Base-by-base conservation (phyloP, 2,113 vertebrate species). In the Triplophysa tibetana region DNA sequence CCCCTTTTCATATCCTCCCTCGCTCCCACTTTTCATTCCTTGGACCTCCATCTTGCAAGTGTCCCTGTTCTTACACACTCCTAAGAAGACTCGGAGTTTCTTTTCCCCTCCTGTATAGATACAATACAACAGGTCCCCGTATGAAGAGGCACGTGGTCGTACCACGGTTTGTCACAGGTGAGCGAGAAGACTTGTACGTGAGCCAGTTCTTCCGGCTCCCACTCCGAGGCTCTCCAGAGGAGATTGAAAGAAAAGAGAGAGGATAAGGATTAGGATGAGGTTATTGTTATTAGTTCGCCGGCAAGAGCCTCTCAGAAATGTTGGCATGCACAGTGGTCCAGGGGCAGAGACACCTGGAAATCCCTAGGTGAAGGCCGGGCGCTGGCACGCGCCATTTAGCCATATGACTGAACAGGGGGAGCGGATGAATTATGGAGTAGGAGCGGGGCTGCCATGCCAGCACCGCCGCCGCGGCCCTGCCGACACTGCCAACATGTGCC, bases 371-470 rank as follows among this genome's bases (percentile, higher is more conserved):
- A 64, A 62, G 48, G 73, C 50, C 8, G 58, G 66, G 58, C 26
- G 19, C 75, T 81, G 81, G 83, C 81, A 83, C 77, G 33, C 58
- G n/a, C 54, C 17, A 9, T 23, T 29, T 23, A 62, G 78, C 79
- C 85, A 88, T 85, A 84, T 82, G 82, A 88, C 50, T 4, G 52
- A 85, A 85, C 66, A 65, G 62, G 74, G 73, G 78, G 80, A 74
- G 74, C 52, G 48, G 64, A 83, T 88, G 62, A 88, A 86, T 86
- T 82, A 88, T 88, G 66, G 74, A 87, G 63, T 78, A 81, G 81
- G 38, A 26, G 43, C 21, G 70, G 63, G 29, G 26, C 56, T 38
- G 76, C 75, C 58, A 48, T 75, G 21, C 33, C 70, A 41, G n/a
- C 23, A n/a, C 54, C 67, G 63, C 45, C 14, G 11, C 69, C 76